These are phyloP conservation scores for Mus spicilegus DNA, from an alignment of 2,113 vertebrate genomes.

Conservation along the genomic window DNA sequence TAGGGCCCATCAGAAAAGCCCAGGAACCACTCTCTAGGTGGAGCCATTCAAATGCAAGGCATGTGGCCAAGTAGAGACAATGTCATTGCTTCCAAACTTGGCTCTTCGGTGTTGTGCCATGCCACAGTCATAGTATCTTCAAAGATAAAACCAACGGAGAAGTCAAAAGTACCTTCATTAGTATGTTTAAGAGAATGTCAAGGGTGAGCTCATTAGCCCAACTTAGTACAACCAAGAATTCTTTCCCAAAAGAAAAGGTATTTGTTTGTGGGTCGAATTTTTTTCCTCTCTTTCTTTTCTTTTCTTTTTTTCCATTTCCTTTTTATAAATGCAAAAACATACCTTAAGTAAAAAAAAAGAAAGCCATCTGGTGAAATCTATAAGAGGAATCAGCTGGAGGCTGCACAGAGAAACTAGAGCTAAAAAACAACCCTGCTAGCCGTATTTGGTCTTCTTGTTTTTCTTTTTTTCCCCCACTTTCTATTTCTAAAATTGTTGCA, in stretches of 20 bases:
- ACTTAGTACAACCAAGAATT: slow-evolving; percentile 57
- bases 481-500: slow-evolving; percentile 18
- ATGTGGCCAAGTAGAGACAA: neutral
- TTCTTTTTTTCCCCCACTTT: neutral
- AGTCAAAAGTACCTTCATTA: slow-evolving; percentile 72
- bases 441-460: neutral
- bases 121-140: slow-evolving; percentile 47
- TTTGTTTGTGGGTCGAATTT: slow-evolving; percentile 38
- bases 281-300: neutral
- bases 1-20: neutral
- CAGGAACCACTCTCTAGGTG: neutral
- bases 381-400: slow-evolving; percentile 8
- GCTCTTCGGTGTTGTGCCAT: neutral
- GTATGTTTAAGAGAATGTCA: slow-evolving; percentile 75
- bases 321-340: neutral
- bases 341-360: slow-evolving; percentile 58
- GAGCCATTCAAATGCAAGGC: slow-evolving; percentile 13
- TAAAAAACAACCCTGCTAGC: slow-evolving; percentile 1
- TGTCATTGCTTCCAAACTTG: slow-evolving; percentile 23
- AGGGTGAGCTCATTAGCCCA: slow-evolving; percentile 61
- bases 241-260: slow-evolving; percentile 63
- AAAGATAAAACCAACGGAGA: slow-evolving; percentile 65
- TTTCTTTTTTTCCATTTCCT: neutral
- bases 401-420: neutral
- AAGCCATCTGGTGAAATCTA: slow-evolving; percentile 53